Base-by-base conservation (phyloP, 2,888 invertebrate genomes). In the Platypus cylindrus region DNA sequence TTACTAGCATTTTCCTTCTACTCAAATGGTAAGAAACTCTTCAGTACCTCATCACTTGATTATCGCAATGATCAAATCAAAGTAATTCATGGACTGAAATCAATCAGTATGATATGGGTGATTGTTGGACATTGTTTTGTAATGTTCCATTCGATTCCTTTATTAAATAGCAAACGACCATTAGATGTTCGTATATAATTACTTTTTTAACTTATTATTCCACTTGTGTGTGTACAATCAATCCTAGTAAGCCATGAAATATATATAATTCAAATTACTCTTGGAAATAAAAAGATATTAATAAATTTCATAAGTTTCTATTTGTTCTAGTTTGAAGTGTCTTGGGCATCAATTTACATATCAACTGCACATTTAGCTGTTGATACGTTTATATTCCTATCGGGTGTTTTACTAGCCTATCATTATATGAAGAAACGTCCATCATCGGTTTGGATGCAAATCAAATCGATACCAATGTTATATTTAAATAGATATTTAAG, bases 321-420 rank as follows among this genome's bases (percentile, higher is more conserved):
- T n/a, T n/a, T n/a, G n/a, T 34, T 53, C 13, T 46, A 68, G 66
- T 62, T 61, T 58, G 15, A 58, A 13, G 17, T 30, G 11, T 24
- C 36, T 5, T 40, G 45, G 15, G 44, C 44, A 22, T 38, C 46
- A 5, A 47, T 45, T 26, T 55, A 53, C 35, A 36, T 54, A 16
- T 47, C 62, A 54, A 45, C 68, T 51, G 70, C 61, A 45, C 45
- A 68, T 1, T 58, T 72, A 4, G 67, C 71, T 2, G 77, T 77
- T 1, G 77, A 78, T 38, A 72, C 75, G 0, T 78, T 77, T 54
- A 73, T 77, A 50, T 61, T 71, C 28, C 54, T 77, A 46, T 73
- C 73, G 43, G 76, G 77, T 2, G 55, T 77, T 31, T 54, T 78
- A 2, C 63, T 68, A 36, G 63, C 71, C 2, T 69, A 66, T 38